These are phyloP conservation scores for Hyles vespertilio DNA, from an alignment of 1,140 invertebrate species.

Conservation along the genomic window DNA sequence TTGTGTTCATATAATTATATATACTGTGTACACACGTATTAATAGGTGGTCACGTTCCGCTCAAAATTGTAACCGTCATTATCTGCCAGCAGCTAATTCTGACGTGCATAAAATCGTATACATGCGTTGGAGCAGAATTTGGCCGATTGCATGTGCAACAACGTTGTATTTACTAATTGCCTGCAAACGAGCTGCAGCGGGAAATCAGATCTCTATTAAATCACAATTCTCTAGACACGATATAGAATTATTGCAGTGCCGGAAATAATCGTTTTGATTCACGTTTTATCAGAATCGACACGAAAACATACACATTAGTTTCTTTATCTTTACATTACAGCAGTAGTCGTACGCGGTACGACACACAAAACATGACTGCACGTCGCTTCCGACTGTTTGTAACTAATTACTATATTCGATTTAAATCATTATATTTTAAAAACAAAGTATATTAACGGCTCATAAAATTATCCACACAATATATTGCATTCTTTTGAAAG, in stretches of 20 bases:
- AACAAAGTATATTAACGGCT: slow-evolving; percentile 11
- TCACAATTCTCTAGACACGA: too few relatives aligned
- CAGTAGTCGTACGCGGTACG: not conserved
- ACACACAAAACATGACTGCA: slow-evolving; percentile 9
- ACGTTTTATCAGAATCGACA: slow-evolving; percentile 11
- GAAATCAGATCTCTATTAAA: too few relatives aligned
- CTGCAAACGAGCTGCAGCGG: too few relatives aligned
- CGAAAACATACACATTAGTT: slow-evolving; percentile 9
- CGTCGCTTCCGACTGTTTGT: slow-evolving; percentile 2
- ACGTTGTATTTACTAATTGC: too few relatives aligned
- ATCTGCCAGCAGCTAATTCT: slow-evolving; percentile 18
- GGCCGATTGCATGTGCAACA: not conserved
- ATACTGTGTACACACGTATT: slow-evolving; percentile 5
- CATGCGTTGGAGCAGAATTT: not conserved
- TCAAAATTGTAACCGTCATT: slow-evolving; percentile 10
- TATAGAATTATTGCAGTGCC: too few relatives aligned
- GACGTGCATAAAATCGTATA: slow-evolving; percentile 16
- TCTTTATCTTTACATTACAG: slow-evolving; percentile 10
- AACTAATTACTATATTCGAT: slow-evolving; percentile 12
- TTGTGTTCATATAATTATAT: not conserved
- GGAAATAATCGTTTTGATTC: slow-evolving; percentile 1
- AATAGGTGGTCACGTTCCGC: slow-evolving; percentile 15
- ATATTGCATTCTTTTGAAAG: slow-evolving; percentile 16
- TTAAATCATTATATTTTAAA: slow-evolving; percentile 12
- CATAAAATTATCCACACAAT: slow-evolving; percentile 17